Percentiles rank a stretch among this genome's conserved stretches.
Evolutionary conservation across 1,140 invertebrate species (phyloP).

Genomic region (Megalonaias nervosa): DNA sequence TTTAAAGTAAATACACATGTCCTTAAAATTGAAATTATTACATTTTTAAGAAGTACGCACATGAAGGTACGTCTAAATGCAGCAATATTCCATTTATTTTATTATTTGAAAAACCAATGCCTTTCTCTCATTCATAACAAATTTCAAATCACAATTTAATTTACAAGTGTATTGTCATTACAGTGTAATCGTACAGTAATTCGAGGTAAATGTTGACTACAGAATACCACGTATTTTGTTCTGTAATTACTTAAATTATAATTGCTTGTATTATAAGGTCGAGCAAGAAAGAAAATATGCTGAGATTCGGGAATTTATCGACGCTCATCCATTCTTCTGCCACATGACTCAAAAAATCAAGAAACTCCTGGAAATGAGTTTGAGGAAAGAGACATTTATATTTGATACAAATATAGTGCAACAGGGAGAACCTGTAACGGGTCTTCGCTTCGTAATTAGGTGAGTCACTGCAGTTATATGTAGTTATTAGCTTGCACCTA

Average conservation of each 20-base stretch:
- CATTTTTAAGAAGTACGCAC: too few relatives aligned
- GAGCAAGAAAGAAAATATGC: constrained; percentile 60
- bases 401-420: constrained; percentile 60
- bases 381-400: constrained; percentile 57
- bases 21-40: too few relatives aligned
- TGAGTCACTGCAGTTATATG: constrained; percentile 14
- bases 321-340: constrained; percentile 61
- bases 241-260: background rate
- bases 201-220: background rate
- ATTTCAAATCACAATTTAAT: background rate
- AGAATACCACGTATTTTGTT: background rate
- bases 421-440: constrained; percentile 58
- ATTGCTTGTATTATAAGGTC: constrained; percentile 39
- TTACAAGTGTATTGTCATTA: too few relatives aligned
- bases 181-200: too few relatives aligned
- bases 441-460: constrained; percentile 65
- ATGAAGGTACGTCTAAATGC: too few relatives aligned
- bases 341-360: constrained; percentile 61
- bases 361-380: constrained; percentile 65
- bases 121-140: background rate
- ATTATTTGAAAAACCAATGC: background rate
- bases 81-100: background rate
- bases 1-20: too few relatives aligned
- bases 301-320: constrained; percentile 58
- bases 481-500: background rate